phyloP scores from a whole-genome alignment of 2,113 vertebrate species.

The Puntigrus tetrazona region DNA sequence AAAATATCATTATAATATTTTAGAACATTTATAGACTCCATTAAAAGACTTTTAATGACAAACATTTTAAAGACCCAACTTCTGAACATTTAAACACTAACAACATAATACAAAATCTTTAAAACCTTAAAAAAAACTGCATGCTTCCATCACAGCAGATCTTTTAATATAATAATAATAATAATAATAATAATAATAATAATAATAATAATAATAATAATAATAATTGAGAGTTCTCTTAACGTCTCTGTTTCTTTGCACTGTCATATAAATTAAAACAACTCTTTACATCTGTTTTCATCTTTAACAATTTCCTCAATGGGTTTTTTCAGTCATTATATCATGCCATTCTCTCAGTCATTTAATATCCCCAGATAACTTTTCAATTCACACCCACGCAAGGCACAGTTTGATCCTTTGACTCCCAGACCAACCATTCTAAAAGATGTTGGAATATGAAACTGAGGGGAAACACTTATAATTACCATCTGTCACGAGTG shows the following conservation, averaged over 20 bases:
- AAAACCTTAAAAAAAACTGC: neutral
- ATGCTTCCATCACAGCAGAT: neutral
- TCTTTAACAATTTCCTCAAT: neutral
- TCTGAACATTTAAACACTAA: neutral
- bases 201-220: neutral
- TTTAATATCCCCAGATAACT: conserved; percentile 22
- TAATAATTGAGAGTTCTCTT: neutral
- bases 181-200: neutral
- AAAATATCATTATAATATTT: neutral
- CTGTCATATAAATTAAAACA: neutral
- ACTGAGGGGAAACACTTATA: conserved; percentile 14
- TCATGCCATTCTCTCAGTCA: neutral
- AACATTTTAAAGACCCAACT: neutral
- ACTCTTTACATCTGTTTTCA: neutral
- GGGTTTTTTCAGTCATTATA: conserved; percentile 2
- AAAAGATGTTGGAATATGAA: conserved; percentile 23
- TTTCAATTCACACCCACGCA: conserved; percentile 27
- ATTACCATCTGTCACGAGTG: conserved; percentile 24
- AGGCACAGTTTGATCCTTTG: conserved; percentile 14
- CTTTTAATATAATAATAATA: neutral
- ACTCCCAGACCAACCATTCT: conserved; percentile 34
- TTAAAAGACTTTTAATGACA: too few species aligned
- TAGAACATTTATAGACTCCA: too few species aligned
- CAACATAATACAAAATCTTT: neutral
- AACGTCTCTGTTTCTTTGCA: neutral